These are phyloP conservation scores for Acrobasis suavella DNA, from an alignment of 2,888 invertebrate species.

Conservation along the genomic window DNA sequence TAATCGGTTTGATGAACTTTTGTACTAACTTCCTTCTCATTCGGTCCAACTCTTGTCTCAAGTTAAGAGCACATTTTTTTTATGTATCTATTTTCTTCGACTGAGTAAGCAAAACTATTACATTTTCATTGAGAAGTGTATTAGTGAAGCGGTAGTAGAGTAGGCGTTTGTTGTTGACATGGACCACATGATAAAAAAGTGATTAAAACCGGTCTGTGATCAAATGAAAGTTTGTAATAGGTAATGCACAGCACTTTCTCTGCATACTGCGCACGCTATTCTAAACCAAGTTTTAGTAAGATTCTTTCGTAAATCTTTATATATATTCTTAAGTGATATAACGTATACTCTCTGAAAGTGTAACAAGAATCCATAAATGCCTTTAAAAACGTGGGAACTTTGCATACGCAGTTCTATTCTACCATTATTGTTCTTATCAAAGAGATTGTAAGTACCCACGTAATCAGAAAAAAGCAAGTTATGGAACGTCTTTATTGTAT, in stretches of 20 bases:
- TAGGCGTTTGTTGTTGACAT: slow-evolving; percentile 15
- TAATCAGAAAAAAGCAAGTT: slow-evolving; percentile 18
- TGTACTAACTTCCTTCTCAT: slow-evolving; percentile 18
- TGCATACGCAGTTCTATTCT: slow-evolving; percentile 7
- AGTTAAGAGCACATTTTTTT: no score
- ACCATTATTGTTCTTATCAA: slow-evolving; percentile 10
- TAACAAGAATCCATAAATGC: slow-evolving; percentile 12
- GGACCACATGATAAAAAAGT: slow-evolving; percentile 45
- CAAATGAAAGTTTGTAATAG: slow-evolving; percentile 67
- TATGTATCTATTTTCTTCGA: not conserved
- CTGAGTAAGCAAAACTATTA: not conserved
- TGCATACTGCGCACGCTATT: slow-evolving; percentile 42
- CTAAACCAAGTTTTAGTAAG: slow-evolving; percentile 9
- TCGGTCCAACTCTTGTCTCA: slow-evolving; percentile 26
- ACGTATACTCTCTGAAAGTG: not conserved
- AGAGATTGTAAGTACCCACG: slow-evolving; percentile 7
- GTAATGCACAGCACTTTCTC: slow-evolving; percentile 69
- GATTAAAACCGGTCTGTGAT: slow-evolving; percentile 59
- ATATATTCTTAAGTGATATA: slow-evolving; percentile 1
- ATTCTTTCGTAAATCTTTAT: not conserved
- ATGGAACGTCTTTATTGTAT: slow-evolving; percentile 15
- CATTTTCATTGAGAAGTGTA: not conserved
- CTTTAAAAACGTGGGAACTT: slow-evolving; percentile 13
- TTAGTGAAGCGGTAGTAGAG: not conserved
- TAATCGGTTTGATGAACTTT: slow-evolving; percentile 50